Percentiles rank a stretch among this genome's conserved stretches.
Evolutionary conservation across 2,797 vertebrate genomes (phyloP).

Genomic region (Otolemur crassicaudatus): DNA sequence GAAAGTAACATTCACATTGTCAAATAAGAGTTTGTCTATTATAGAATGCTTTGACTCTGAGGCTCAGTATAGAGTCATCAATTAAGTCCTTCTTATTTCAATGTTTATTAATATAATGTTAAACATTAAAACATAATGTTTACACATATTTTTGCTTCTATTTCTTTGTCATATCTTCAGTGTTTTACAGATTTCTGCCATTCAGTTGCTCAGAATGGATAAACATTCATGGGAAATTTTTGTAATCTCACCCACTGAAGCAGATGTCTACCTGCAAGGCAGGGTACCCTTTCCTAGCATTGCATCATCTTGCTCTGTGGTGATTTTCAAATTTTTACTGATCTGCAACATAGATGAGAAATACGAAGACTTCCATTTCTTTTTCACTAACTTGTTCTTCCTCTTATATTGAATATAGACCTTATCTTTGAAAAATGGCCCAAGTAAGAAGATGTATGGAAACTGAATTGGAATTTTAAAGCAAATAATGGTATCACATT

Average conservation of each 20-base stretch:
- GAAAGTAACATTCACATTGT: too few relatives aligned
- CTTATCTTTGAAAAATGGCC: background rate
- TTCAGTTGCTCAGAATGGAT: background rate
- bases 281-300: background rate
- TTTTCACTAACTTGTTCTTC: background rate
- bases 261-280: background rate
- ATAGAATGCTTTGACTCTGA: too few relatives aligned
- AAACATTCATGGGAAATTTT: background rate
- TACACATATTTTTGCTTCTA: background rate
- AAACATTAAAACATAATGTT: background rate
- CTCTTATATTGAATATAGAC: background rate
- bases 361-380: background rate
- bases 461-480: background rate
- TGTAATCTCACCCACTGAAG: background rate
- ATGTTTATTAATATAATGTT: too few relatives aligned
- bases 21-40: too few relatives aligned
- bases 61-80: too few relatives aligned
- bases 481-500: background rate
- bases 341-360: background rate
- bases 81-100: too few relatives aligned
- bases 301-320: background rate
- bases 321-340: background rate
- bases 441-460: background rate
- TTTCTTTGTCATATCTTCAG: background rate
- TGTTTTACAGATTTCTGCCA: background rate